These are phyloP conservation scores for Bombus confusus DNA, from an alignment of 1,140 invertebrate genomes.

Conservation along the genomic window DNA sequence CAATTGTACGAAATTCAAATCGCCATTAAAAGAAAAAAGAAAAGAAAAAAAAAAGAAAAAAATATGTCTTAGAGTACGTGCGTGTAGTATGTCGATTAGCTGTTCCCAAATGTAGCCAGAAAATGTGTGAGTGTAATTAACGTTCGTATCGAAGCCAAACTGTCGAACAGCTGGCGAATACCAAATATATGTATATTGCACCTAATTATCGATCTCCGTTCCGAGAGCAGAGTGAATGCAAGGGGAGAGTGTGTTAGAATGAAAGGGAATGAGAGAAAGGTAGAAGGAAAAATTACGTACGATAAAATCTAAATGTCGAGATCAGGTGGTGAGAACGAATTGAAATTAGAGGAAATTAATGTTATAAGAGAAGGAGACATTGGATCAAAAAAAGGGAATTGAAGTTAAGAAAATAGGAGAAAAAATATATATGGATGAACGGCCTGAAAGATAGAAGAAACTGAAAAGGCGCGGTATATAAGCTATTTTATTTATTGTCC, in stretches of 20 bases:
- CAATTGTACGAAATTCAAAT: slow-evolving; percentile 5
- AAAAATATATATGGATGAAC: slow-evolving; percentile 6
- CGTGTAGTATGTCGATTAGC: slow-evolving; percentile 53
- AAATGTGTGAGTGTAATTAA: slow-evolving; percentile 51
- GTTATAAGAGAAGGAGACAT: neutral
- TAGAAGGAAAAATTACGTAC: neutral
- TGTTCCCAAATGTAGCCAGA: slow-evolving; percentile 55
- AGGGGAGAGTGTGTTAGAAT: neutral
- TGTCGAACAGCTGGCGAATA: slow-evolving; percentile 54
- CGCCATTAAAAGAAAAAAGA: neutral
- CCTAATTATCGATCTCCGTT: slow-evolving; percentile 53
- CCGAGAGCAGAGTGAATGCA: slow-evolving; percentile 21
- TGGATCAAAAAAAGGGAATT: neutral
- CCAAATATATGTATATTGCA: slow-evolving; percentile 56
- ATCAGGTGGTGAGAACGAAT: neutral
- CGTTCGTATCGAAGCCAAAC: slow-evolving; percentile 51
- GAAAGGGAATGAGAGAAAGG: neutral
- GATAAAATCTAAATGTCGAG: neutral
- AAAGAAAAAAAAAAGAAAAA: neutral
- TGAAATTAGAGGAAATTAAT: neutral
- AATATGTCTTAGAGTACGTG: slow-evolving; percentile 33
- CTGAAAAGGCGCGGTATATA: slow-evolving; percentile 57
- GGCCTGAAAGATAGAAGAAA: slow-evolving; percentile 28
- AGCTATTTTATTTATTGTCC: slow-evolving; percentile 79
- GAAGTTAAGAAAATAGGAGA: no score